Evolutionary conservation across 2,113 vertebrate species (phyloP), one percentile per base, ranked within the genome.

Genomic region (Choloepus hoffmanni): DNA sequence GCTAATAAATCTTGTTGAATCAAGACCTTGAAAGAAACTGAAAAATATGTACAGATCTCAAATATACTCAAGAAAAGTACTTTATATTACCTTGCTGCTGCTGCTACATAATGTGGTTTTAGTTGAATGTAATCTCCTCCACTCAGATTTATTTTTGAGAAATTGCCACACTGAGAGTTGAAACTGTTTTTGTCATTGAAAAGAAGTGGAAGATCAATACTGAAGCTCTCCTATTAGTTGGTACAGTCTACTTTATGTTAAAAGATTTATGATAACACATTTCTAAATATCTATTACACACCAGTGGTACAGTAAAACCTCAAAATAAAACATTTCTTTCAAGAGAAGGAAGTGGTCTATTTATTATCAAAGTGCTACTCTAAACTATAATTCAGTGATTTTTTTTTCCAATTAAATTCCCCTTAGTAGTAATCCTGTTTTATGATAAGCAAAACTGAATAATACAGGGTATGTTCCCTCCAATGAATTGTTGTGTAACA

Each of bases 401-500:
- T 67, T 98, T 98, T 98, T 97, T 98, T 98, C 96, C 96, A 98
- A 96, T 96, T 97, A 92, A 98, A 97, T 98, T 97, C 97, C 95
- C 96, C 60, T 97, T 97, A 97, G 93, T 95, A 88, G 88, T 95
- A 97, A 93, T 85, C 85, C 95, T 92, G 92, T 95, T 97, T 97
- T 97, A 96, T 95, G 97, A 94, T 97, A 97, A 98, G 90, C 90
- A 93, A 96, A 95, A 98, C 91, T 94, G 96, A 96, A 97, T 98
- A 98, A 97, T 97, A 95, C 18, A 74, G 87, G 45, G 45, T 97
- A 87, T 97, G 87, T 97, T 98, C 67, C 89, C 97, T 98, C 97
- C 95, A 97, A 96, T 98, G 98, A 98, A 98, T 98, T 98, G 94
- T 98, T 98, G 97, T 98, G 95, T 96, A 98, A 98, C 97, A 98